These are phyloP conservation scores for Xiphorhynchus elegans DNA, from an alignment of 2,113 vertebrate genomes.

Conservation along the genomic window DNA sequence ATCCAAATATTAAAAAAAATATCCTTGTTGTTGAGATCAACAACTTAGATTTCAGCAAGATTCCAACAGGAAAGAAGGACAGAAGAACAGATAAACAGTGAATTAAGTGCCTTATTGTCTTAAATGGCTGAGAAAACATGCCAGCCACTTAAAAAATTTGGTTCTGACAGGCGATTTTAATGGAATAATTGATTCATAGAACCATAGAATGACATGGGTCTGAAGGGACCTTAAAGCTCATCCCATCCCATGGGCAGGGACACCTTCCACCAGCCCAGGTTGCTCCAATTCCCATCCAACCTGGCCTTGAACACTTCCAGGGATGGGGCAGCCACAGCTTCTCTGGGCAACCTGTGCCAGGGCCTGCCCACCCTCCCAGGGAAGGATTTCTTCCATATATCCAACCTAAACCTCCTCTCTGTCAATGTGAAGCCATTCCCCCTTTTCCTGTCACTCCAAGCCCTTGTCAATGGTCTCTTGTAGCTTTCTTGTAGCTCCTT, in stretches of 20 bases:
- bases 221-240: rapidly evolving
- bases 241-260: not conserved
- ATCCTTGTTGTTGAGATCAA: not conserved
- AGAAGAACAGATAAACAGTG: not conserved
- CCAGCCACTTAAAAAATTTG: not conserved
- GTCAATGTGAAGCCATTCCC: rapidly evolving
- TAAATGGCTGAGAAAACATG: not conserved
- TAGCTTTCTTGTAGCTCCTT: not conserved
- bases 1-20: not conserved
- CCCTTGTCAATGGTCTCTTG: not conserved
- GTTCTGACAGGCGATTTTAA: not conserved
- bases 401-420: not conserved
- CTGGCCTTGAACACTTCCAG: not conserved
- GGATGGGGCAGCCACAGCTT: not conserved
- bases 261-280: rapidly evolving
- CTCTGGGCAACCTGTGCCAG: not conserved
- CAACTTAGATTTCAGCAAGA: not conserved
- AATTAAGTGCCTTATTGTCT: not conserved
- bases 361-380: not conserved
- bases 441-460: not conserved
- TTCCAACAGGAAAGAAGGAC: not conserved
- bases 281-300: not conserved
- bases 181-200: not conserved
- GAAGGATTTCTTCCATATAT: not conserved
- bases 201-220: too few species aligned